phyloP scores from a whole-genome alignment of 2,888 invertebrate genomes.

The Harpalus rufipes region DNA sequence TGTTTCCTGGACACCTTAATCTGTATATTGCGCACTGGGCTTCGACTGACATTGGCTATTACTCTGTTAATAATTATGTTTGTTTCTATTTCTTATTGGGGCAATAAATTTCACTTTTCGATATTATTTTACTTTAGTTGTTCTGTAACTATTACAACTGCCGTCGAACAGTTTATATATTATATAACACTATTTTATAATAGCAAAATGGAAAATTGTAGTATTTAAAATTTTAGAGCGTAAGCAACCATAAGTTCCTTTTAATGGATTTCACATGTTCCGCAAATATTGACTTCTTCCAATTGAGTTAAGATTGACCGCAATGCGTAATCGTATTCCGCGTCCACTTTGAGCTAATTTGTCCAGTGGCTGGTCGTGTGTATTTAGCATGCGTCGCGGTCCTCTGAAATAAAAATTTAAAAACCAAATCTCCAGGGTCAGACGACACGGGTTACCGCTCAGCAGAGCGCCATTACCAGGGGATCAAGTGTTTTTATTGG shows the following conservation, averaged over 20 bases:
- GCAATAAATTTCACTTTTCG: too few relatives aligned
- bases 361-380: neutral
- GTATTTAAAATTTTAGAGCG: too few relatives aligned
- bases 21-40: too few relatives aligned
- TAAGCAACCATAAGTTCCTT: neutral
- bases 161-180: neutral
- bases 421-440: slow-evolving; percentile 66
- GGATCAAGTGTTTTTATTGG: slow-evolving; percentile 65
- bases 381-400: slow-evolving; percentile 55
- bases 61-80: too few relatives aligned
- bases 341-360: slow-evolving; percentile 5
- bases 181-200: too few relatives aligned
- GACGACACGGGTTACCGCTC: slow-evolving; percentile 62
- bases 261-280: neutral
- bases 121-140: too few relatives aligned
- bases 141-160: neutral
- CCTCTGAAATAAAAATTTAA: slow-evolving; percentile 56
- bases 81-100: too few relatives aligned
- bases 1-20: too few relatives aligned
- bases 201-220: too few relatives aligned
- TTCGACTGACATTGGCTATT: too few relatives aligned
- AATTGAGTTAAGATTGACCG: slow-evolving; percentile 56
- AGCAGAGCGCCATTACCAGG: slow-evolving; percentile 58
- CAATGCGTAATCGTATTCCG: slow-evolving; percentile 17
- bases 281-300: neutral